phyloP scores from a whole-genome alignment of 1,140 invertebrate species.

The Whitmania pigra region DNA sequence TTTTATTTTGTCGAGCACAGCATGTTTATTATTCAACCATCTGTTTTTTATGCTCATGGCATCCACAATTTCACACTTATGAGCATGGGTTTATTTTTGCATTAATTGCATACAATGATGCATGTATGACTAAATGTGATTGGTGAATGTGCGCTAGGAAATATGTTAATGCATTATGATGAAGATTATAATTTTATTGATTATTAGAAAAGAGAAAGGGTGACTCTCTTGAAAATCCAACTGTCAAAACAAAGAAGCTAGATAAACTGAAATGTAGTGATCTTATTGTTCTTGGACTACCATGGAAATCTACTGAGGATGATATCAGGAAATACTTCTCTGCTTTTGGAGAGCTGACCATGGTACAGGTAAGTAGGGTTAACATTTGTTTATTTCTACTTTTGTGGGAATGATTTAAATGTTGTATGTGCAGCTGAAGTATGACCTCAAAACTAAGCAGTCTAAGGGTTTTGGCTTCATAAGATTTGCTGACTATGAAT shows the following conservation, averaged over 20 bases:
- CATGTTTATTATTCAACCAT: no score
- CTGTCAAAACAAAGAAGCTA: constrained; percentile 56
- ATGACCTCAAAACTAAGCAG: constrained; percentile 38
- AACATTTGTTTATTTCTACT: neutral
- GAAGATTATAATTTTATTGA: neutral
- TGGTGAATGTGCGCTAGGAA: neutral
- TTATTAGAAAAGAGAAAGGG: constrained; percentile 64
- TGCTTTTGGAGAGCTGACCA: constrained; percentile 45
- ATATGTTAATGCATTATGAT: neutral
- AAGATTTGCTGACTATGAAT: constrained; percentile 42
- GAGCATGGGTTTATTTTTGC: constrained; percentile 1
- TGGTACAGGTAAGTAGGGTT: constrained; percentile 42
- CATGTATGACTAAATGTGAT: neutral
- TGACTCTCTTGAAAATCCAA: constrained; percentile 80
- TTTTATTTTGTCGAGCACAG: no score
- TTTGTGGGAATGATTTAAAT: neutral
- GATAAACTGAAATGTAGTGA: constrained; percentile 78
- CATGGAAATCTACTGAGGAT: constrained; percentile 45
- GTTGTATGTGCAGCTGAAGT: constrained; percentile 39
- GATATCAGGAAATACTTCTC: constrained; percentile 45
- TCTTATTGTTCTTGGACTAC: constrained; percentile 68
- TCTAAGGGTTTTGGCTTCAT: constrained; percentile 47
- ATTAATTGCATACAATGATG: neutral
- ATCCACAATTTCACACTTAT: constrained; percentile 4
- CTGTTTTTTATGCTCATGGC: no score